phyloP scores from a whole-genome alignment of 2,797 vertebrate genomes.

The Anolis apletophallus region DNA sequence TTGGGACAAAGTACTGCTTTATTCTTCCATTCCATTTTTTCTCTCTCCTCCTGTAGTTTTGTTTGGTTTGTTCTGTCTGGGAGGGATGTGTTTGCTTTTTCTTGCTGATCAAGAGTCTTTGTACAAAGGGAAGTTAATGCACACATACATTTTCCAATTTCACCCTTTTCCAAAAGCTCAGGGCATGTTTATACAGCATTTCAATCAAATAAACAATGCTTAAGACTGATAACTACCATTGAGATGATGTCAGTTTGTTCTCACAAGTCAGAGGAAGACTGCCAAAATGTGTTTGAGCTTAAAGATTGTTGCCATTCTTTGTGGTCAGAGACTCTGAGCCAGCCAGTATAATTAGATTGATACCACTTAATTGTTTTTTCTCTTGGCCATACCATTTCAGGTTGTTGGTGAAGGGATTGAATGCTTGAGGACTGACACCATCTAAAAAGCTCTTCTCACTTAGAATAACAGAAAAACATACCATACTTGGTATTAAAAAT shows the following conservation, averaged over 20 bases:
- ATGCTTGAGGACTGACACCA: not conserved
- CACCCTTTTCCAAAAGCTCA: not conserved
- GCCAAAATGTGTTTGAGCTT: not conserved
- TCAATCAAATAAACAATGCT: not conserved
- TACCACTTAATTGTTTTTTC: not conserved
- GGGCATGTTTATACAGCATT: constrained; percentile 8
- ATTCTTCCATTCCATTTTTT: constrained; percentile 25
- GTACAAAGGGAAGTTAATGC: not conserved
- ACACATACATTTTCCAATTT: not conserved
- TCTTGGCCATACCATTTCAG: not conserved
- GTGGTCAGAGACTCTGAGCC: not conserved
- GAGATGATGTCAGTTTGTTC: not conserved
- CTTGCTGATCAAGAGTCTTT: constrained; percentile 6
- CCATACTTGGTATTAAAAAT: not conserved
- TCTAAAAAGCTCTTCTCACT: not conserved
- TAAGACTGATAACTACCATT: not conserved
- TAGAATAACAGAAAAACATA: not conserved
- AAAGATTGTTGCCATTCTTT: not conserved
- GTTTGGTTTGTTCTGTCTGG: not conserved
- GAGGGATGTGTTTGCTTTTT: not conserved
- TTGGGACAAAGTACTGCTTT: constrained; percentile 61
- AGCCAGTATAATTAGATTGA: not conserved
- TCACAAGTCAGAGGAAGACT: not conserved
- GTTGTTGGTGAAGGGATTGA: not conserved
- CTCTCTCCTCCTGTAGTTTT: not conserved